Percentiles rank a stretch among this genome's conserved stretches.
These are phyloP conservation scores for Peromyscus nudipes DNA, from an alignment of 2,797 vertebrate species.

Conservation along the genomic window DNA sequence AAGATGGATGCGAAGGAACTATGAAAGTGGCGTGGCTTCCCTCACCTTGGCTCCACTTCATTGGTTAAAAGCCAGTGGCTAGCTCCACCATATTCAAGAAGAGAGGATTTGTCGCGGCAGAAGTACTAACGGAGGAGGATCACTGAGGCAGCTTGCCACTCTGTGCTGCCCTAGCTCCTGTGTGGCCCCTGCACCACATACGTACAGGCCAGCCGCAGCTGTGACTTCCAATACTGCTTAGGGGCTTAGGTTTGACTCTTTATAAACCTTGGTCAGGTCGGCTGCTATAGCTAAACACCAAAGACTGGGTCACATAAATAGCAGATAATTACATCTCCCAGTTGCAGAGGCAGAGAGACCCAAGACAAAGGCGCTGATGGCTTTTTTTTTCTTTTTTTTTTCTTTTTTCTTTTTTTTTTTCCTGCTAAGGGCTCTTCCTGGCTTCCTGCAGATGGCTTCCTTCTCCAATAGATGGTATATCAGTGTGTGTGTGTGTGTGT, in stretches of 20 bases:
- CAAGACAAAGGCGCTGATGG: background rate
- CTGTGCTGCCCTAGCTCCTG: background rate
- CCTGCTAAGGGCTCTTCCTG: background rate
- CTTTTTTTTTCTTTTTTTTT: background rate
- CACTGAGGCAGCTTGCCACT: background rate
- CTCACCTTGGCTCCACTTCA: background rate
- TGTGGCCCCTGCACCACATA: background rate
- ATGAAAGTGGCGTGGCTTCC: no score
- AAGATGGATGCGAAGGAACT: background rate
- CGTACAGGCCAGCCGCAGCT: background rate
- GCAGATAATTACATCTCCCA: background rate
- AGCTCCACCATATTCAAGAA: background rate
- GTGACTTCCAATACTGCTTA: background rate
- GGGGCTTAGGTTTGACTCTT: background rate
- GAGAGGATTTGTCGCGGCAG: background rate
- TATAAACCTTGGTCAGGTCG: background rate
- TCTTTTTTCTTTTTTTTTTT: background rate
- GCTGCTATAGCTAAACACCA: background rate
- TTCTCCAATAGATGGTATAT: background rate
- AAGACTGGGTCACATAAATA: background rate
- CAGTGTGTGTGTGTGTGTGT: background rate
- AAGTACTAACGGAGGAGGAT: background rate
- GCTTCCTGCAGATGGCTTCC: background rate
- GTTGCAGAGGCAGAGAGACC: background rate
- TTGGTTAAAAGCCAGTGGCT: background rate